Percentiles rank a stretch among this genome's conserved stretches.
Conservation (phyloP, 1,140 invertebrate species). For the Cepaea nemoralis region DNA sequence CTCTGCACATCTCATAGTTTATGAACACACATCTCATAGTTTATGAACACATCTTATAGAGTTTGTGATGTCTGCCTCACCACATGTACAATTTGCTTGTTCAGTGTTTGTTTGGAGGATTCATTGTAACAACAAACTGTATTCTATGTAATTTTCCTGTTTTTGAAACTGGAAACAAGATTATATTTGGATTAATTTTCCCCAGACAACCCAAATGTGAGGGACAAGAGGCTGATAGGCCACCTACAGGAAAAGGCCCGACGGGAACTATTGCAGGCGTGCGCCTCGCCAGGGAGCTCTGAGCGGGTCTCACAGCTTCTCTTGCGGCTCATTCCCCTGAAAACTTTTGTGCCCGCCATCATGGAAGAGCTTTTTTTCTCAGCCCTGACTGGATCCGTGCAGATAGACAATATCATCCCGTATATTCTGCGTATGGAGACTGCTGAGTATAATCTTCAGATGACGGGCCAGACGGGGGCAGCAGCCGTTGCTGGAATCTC, state of each 20-base stretch:
- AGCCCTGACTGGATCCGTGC: conserved; percentile 90
- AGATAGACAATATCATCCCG: conserved; percentile 92
- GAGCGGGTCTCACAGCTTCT: conserved; percentile 79
- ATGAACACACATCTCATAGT: too few species aligned
- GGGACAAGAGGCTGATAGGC: conserved; percentile 74
- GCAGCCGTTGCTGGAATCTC: conserved; percentile 34
- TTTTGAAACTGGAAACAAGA: not conserved
- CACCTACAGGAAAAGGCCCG: conserved; percentile 82
- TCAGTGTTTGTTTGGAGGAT: too few species aligned
- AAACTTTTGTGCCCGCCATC: conserved; percentile 82
- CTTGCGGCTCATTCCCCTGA: conserved; percentile 82
- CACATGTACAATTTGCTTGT: too few species aligned
- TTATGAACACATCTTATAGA: too few species aligned
- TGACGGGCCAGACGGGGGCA: conserved; percentile 56
- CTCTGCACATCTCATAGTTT: too few species aligned
- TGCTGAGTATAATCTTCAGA: conserved; percentile 69
- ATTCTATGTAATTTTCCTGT: too few species aligned
- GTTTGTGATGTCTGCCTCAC: too few species aligned
- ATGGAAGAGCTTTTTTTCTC: conserved; percentile 94
- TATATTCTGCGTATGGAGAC: conserved; percentile 88
- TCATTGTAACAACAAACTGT: too few species aligned
- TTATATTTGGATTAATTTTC: too few species aligned
- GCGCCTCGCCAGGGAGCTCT: conserved; percentile 69
- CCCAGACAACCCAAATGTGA: conserved; percentile 63
- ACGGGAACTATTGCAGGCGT: conserved; percentile 77